These are phyloP conservation scores for Thamnophis sirtalis DNA, from an alignment of 2,113 vertebrate genomes.

Conservation along the genomic window DNA sequence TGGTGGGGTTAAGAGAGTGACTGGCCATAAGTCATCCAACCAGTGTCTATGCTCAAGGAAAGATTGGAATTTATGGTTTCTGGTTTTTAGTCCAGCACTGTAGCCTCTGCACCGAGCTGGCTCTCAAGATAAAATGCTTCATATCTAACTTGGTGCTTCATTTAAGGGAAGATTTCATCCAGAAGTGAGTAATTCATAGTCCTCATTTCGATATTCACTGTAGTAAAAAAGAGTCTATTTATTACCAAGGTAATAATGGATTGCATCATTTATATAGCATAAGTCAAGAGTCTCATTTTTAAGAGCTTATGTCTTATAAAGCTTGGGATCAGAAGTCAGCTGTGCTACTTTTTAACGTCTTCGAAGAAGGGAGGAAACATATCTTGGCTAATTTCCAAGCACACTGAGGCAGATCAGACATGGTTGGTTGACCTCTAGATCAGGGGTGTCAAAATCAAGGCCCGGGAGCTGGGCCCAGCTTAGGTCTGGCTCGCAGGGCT, in stretches of 20 bases:
- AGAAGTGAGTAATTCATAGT: not conserved
- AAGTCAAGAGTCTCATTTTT: not conserved
- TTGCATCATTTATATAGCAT: not conserved
- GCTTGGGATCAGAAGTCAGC: not conserved
- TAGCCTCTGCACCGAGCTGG: not conserved
- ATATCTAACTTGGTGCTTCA: not conserved
- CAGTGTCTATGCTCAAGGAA: not conserved
- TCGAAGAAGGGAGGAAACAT: not conserved
- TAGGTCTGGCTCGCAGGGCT: too few species aligned
- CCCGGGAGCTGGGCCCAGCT: too few species aligned
- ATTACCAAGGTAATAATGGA: not conserved
- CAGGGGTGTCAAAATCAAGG: too few species aligned
- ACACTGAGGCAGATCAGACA: not conserved
- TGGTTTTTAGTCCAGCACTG: not conserved
- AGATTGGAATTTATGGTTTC: not conserved
- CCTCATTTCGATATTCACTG: not conserved
- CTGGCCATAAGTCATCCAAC: not conserved
- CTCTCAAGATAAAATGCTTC: not conserved
- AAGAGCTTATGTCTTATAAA: not conserved
- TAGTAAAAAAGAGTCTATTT: not conserved
- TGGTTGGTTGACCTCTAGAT: not conserved
- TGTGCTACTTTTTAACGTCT: not conserved
- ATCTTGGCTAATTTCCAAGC: not conserved
- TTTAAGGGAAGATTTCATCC: not conserved
- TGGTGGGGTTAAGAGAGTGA: not conserved